Base-by-base conservation (phyloP, 2,888 invertebrate species). In the Nephrotoma flavescens region DNA sequence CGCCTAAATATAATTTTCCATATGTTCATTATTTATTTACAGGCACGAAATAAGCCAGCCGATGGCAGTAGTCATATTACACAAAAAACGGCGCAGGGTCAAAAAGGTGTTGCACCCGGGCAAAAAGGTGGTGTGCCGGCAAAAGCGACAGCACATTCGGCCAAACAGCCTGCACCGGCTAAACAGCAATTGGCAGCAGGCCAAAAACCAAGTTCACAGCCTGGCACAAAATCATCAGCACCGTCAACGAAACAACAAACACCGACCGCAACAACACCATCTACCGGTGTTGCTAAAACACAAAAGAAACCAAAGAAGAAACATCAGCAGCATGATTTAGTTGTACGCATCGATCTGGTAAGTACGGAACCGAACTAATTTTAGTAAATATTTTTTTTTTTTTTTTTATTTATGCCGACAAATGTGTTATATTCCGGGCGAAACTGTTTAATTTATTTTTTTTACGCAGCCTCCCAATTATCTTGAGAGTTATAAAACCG, bases 31-130 rank as follows among this genome's bases (percentile, higher is more conserved):
- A 11, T 86, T 71, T 87, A 88, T 90, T 92, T 90, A 0, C 92
- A 96, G 96, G 96, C 96, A 88, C 94, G 96, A 90, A 96, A 95
- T 92, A 96, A 96, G 92, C 95, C 96, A 86, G 95, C 95, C 0
- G 96, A 96, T 90, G 96, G 96, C 11, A 92, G 94, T 87, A 95
- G 95, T 57, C 95, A 95, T 88, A 95, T 95, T 87, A 94, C 94
- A 44, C 45, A 88, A 71, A 89, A 89, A 86, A 87, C 88, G 71
- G 71, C 71, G 2, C 41, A 88, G 87, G 88, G 89, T 15, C 90
- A 90, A 87, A 91, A 90, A 89, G 94, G 94, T 86, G 93, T 93
- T 7, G 93, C 93, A 11, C 93, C 93, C 0, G 93, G 93, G 12
- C 92, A 92, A 87, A 94, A 93, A 89, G 91, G 92, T 85, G 91